These are phyloP conservation scores for Podilymbus podiceps DNA, from an alignment of 2,113 vertebrate genomes.

Conservation along the genomic window DNA sequence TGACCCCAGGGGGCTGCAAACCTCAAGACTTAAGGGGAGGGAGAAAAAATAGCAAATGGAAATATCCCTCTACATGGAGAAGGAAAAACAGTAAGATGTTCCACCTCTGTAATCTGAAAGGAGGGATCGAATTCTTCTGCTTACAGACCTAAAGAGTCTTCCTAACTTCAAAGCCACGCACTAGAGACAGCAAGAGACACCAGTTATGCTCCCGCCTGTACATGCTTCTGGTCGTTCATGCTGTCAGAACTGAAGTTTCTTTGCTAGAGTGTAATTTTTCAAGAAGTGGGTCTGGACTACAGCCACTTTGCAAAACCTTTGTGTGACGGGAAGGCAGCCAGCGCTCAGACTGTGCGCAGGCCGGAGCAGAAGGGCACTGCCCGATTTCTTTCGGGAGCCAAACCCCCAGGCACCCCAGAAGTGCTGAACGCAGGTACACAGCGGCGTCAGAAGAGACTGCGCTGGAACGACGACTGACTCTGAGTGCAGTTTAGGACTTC, in stretches of 20 bases:
- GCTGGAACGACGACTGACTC: background rate
- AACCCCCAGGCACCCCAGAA: background rate
- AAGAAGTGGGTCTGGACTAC: background rate
- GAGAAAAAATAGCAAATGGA: background rate
- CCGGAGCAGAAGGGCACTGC: background rate
- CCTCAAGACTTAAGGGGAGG: background rate
- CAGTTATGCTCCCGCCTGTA: background rate
- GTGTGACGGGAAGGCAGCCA: background rate
- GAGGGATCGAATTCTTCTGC: background rate
- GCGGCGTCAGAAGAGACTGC: accelerated
- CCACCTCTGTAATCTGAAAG: background rate
- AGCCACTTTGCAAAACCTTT: background rate
- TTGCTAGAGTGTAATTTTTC: background rate
- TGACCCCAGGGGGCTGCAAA: conserved; percentile 5
- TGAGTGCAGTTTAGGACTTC: background rate
- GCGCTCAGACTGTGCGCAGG: background rate
- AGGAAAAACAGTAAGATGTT: background rate
- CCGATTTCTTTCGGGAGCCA: accelerated
- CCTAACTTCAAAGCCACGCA: background rate
- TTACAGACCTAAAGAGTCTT: background rate
- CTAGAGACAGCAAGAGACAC: background rate
- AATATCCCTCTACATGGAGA: background rate
- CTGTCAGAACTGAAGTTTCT: background rate
- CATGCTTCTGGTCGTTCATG: background rate
- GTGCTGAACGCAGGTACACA: background rate